Evolutionary conservation across 1,140 invertebrate species (phyloP).

Genomic region (Neotoxoptera formosana): DNA sequence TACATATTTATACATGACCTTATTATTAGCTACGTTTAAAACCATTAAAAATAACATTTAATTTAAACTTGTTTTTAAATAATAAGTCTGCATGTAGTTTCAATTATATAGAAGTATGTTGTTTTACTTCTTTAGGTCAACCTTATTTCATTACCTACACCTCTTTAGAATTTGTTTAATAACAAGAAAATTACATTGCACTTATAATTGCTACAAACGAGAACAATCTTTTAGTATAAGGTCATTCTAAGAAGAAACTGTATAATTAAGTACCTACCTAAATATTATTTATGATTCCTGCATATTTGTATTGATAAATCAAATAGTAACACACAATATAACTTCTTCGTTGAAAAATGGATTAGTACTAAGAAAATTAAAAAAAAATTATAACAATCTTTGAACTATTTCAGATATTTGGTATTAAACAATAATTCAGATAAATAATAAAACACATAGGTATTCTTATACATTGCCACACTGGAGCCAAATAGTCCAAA

Average conservation of each 20-base stretch:
- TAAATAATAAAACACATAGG: neutral
- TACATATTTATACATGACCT: neutral
- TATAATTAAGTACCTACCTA: neutral
- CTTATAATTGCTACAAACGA: neutral
- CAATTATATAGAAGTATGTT: neutral
- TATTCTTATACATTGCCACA: too few species aligned
- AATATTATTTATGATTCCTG: too few species aligned
- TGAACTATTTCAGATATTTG: neutral
- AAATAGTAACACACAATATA: neutral
- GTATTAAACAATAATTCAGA: neutral
- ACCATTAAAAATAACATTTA: conserved; percentile 25
- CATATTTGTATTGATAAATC: neutral
- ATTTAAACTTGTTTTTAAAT: conserved; percentile 32
- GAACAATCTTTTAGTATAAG: neutral
- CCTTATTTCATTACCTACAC: neutral
- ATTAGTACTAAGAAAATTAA: neutral
- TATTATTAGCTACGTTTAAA: neutral
- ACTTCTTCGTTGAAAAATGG: neutral
- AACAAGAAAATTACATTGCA: neutral
- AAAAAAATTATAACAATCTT: neutral
- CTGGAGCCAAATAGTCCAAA: neutral
- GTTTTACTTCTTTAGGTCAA: conserved; percentile 25
- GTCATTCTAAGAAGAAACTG: neutral
- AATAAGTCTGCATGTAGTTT: conserved; percentile 14
- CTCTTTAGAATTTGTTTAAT: conserved; percentile 3